Conservation (phyloP, 1,140 invertebrate species). For the Orchesella cincta region DNA sequence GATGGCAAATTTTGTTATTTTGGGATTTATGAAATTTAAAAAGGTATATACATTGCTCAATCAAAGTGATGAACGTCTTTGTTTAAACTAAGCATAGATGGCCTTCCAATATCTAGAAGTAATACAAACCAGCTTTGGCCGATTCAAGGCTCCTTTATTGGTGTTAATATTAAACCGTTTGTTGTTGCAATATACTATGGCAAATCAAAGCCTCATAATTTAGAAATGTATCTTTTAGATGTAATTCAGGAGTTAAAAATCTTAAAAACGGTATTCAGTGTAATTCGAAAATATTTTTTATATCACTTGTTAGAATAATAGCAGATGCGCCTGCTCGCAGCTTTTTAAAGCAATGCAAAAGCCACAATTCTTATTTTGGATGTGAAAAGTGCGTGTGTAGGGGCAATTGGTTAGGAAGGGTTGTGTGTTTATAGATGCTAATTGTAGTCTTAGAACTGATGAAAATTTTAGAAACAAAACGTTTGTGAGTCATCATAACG, state of each 20-base stretch:
- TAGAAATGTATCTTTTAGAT: background rate
- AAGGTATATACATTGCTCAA: background rate
- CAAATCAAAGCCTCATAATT: background rate
- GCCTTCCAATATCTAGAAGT: too few species aligned
- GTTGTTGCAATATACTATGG: too few species aligned
- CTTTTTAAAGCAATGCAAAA: constrained; percentile 54
- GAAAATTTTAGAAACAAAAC: constrained; percentile 44
- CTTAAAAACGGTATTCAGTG: background rate
- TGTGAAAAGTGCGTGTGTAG: constrained; percentile 55
- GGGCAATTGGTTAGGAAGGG: constrained; percentile 42
- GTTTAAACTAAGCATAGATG: too few species aligned
- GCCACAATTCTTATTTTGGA: constrained; percentile 52
- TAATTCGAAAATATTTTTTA: background rate
- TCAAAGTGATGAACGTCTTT: too few species aligned
- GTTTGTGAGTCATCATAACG: background rate
- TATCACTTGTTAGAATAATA: constrained; percentile 51
- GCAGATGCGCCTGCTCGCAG: constrained; percentile 55
- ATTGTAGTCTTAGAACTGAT: constrained; percentile 49
- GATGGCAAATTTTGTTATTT: constrained; percentile 17
- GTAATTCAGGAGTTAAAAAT: background rate
- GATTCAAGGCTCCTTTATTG: too few species aligned
- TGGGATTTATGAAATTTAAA: background rate
- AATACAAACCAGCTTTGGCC: too few species aligned
- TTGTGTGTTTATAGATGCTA: constrained; percentile 48
- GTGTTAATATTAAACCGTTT: background rate